A percentile compares a stretch with the other conserved stretches of the same genome.
Evolutionary conservation across 2,888 invertebrate genomes (phyloP).

Genomic region (Drosophila macrospina): DNA sequence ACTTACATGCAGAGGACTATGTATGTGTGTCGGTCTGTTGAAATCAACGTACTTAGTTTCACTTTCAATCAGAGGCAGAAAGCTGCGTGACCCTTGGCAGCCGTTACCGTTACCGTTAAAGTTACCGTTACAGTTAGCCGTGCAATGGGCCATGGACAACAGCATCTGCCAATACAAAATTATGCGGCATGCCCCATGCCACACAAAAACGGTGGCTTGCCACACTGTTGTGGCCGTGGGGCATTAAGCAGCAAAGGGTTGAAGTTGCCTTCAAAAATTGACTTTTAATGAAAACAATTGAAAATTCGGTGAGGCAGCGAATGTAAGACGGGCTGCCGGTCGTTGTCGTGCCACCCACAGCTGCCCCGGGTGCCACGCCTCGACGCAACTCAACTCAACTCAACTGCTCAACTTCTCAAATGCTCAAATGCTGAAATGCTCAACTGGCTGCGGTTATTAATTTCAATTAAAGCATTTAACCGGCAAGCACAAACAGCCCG

Average conservation of each 20-base stretch:
- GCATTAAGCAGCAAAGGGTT: constrained; percentile 55
- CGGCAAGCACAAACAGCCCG: constrained; percentile 62
- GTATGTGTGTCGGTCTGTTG: not conserved
- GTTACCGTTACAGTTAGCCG: constrained; percentile 41
- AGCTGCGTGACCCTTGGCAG: constrained; percentile 69
- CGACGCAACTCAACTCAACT: constrained; percentile 14
- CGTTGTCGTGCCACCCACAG: not conserved
- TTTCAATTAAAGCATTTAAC: constrained; percentile 83
- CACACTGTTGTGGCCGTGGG: constrained; percentile 12
- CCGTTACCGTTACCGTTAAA: constrained; percentile 62
- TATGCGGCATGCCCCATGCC: constrained; percentile 57
- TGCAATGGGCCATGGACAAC: constrained; percentile 66
- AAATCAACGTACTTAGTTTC: constrained; percentile 40
- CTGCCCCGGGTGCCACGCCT: constrained; percentile 4
- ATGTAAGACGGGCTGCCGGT: no score
- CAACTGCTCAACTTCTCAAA: constrained; percentile 8
- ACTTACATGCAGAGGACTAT: not conserved
- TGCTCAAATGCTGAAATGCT: constrained; percentile 28
- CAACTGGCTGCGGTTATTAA: constrained; percentile 79
- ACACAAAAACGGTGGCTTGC: not conserved
- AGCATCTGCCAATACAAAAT: constrained; percentile 76
- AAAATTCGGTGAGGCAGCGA: constrained; percentile 52
- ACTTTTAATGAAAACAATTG: constrained; percentile 83
- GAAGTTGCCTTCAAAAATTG: constrained; percentile 66
- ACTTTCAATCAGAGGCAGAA: constrained; percentile 65